These are phyloP conservation scores for Himantopus leucocephalus DNA, from an alignment of 2,113 vertebrate genomes.

Conservation along the genomic window DNA sequence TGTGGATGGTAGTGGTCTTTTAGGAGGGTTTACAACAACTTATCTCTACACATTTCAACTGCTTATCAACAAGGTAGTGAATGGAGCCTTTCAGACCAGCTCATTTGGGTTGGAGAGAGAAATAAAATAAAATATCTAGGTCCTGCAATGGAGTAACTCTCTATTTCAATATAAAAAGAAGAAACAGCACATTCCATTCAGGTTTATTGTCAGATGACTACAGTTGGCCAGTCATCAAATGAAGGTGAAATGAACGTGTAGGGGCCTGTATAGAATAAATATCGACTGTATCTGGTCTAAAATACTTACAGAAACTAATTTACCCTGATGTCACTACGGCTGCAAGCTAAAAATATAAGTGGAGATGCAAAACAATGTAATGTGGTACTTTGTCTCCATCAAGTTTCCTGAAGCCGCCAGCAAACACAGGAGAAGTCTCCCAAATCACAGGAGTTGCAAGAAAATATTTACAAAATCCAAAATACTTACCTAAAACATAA, in stretches of 20 bases:
- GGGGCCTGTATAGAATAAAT: background rate
- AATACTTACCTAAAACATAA: constrained; percentile 93
- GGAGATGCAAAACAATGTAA: background rate
- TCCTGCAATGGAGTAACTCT: background rate
- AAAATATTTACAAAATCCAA: background rate
- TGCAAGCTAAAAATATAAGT: background rate
- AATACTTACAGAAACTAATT: background rate
- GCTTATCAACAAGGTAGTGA: background rate
- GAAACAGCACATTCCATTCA: background rate
- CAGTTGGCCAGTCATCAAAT: background rate
- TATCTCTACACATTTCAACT: background rate
- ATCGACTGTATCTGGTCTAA: background rate
- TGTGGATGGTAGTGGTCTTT: background rate
- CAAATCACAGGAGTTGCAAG: background rate
- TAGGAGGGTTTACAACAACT: background rate
- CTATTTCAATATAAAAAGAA: background rate
- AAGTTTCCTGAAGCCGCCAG: background rate
- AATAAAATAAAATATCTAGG: background rate
- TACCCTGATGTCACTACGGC: background rate
- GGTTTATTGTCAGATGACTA: background rate
- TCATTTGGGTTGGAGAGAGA: background rate
- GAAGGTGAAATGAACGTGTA: background rate
- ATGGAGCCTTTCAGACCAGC: background rate
- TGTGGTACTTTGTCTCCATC: background rate
- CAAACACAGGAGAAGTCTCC: background rate